Evolutionary conservation across 2,797 vertebrate genomes (phyloP).

Genomic region (Acanthiza pusilla): DNA sequence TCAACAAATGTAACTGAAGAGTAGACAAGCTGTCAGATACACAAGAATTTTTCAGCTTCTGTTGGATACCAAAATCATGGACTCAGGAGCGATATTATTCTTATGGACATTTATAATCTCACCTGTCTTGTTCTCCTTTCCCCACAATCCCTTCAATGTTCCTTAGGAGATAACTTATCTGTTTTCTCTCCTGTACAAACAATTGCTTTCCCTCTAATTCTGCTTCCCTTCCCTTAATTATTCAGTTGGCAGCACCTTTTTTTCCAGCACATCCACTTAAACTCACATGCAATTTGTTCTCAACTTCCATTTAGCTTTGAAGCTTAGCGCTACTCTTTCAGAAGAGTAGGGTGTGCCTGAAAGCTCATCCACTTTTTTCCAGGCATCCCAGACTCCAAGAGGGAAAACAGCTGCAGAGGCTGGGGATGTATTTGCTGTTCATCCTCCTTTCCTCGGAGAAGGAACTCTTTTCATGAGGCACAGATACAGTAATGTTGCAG

Average conservation of each 20-base stretch:
- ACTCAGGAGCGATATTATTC: neutral
- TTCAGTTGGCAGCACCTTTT: neutral
- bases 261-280: neutral
- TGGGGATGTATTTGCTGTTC: neutral
- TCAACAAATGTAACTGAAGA: neutral
- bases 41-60: neutral
- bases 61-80: neutral
- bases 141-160: neutral
- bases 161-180: neutral
- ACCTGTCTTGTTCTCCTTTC: neutral
- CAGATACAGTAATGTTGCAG: neutral
- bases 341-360: neutral
- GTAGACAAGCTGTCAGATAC: slow-evolving; percentile 11
- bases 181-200: neutral
- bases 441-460: neutral
- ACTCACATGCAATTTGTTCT: neutral
- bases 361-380: neutral
- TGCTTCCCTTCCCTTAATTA: neutral
- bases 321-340: neutral
- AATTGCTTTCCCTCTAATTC: neutral
- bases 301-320: neutral
- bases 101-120: neutral
- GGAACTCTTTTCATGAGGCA: neutral
- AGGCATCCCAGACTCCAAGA: neutral
- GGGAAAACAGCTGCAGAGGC: neutral